A percentile compares a stretch with the other conserved stretches of the same genome.
Conservation (phyloP, 2,888 invertebrate genomes). For the Eretmocerus hayati region DNA sequence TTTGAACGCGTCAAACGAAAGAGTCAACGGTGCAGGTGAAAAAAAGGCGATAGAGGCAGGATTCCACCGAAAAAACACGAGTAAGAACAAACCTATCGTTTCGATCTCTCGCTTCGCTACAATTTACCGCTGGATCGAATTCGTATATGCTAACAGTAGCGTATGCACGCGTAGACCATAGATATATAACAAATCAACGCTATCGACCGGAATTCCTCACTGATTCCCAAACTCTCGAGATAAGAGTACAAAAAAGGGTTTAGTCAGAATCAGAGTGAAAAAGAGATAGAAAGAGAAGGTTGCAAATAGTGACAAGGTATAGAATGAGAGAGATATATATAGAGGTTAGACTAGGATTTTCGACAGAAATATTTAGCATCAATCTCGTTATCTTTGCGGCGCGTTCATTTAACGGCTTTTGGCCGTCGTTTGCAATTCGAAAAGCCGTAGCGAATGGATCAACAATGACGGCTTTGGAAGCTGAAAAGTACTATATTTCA, state of each 20-base stretch:
- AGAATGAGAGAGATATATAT: too few species aligned
- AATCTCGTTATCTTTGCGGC: constrained; percentile 20
- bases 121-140: constrained; percentile 7
- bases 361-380: constrained; percentile 17
- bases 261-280: background rate
- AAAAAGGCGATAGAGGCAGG: too few species aligned
- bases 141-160: background rate
- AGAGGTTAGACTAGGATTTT: background rate
- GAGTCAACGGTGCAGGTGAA: too few species aligned
- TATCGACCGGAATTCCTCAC: constrained; percentile 6
- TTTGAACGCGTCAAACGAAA: too few species aligned
- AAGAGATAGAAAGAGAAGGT: background rate
- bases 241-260: constrained; percentile 3
- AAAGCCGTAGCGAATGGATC: constrained; percentile 7
- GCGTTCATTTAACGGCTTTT: constrained; percentile 17
- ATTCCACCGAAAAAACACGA: too few species aligned
- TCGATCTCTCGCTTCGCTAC: constrained; percentile 9
- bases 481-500: constrained; percentile 6
- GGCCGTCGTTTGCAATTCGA: constrained; percentile 18
- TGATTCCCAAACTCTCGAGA: background rate
- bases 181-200: constrained; percentile 18
- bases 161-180: background rate
- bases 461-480: constrained; percentile 1
- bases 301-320: too few species aligned
- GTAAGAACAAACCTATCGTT: constrained; percentile 15